These are phyloP conservation scores for Hydractinia echinata DNA, from an alignment of 30 jellyfish, hydroid and myxozoan genomes.

Conservation along the genomic window DNA sequence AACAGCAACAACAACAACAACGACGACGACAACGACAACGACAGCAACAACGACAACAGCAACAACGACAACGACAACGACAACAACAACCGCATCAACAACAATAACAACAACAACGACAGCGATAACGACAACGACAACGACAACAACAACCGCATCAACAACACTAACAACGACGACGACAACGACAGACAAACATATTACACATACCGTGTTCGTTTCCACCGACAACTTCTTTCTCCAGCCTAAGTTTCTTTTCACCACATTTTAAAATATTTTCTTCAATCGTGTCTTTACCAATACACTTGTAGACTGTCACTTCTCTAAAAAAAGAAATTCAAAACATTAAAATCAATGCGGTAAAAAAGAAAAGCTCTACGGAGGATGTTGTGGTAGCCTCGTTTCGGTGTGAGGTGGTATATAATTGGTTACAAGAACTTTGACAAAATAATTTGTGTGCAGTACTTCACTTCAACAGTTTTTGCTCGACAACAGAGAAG, in stretches of 20 bases:
- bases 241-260: slow-evolving; percentile 53
- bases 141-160: no score
- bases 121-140: not conserved
- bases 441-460: no score
- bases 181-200: not conserved
- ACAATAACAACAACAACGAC: not conserved
- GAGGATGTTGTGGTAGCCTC: not conserved
- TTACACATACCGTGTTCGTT: slow-evolving; percentile 31
- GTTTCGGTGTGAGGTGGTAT: no score
- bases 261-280: slow-evolving; percentile 64
- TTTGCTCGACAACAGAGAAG: no score
- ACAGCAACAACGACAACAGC: no score
- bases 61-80: no score
- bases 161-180: no score
- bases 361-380: not conserved
- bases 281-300: slow-evolving; percentile 79
- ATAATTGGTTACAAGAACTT: no score
- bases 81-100: no score
- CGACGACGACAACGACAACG: no score
- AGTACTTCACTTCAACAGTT: no score
- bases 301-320: slow-evolving; percentile 66
- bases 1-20: no score
- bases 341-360: not conserved
- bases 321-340: slow-evolving; percentile 35
- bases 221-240: slow-evolving; percentile 57